Conservation (phyloP, 2,113 vertebrate species). For the Strigops habroptila region DNA sequence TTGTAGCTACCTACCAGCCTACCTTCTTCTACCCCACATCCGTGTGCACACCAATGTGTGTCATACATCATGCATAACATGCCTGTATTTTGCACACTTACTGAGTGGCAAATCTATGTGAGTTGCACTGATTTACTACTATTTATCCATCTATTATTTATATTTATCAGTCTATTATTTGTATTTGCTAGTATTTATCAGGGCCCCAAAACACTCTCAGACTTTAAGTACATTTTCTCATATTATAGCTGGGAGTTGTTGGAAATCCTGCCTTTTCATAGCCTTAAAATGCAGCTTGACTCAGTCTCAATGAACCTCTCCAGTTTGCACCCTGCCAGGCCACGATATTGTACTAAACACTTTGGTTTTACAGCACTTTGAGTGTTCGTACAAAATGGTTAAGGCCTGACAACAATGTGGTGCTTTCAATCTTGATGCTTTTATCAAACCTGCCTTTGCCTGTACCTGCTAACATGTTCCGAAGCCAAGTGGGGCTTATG, state of each 20-base stretch:
- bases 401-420: not conserved
- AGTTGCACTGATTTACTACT: not conserved
- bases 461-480: not conserved
- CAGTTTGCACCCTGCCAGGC: not conserved
- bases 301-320: not conserved
- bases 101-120: not conserved
- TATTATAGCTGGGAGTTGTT: not conserved
- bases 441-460: not conserved
- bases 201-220: too few species aligned
- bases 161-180: not conserved
- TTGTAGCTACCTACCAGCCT: not conserved
- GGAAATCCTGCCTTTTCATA: not conserved
- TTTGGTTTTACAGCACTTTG: not conserved
- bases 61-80: not conserved
- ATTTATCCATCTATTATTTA: not conserved
- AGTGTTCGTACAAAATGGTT: accelerated
- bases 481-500: not conserved
- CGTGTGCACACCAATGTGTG: accelerated
- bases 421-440: not conserved
- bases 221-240: not conserved
- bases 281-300: not conserved
- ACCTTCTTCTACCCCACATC: not conserved
- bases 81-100: not conserved
- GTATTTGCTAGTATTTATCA: not conserved
- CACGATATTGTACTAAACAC: not conserved